Evolutionary conservation across 2,888 invertebrate genomes (phyloP).

Genomic region (Blastobasis adustella): DNA sequence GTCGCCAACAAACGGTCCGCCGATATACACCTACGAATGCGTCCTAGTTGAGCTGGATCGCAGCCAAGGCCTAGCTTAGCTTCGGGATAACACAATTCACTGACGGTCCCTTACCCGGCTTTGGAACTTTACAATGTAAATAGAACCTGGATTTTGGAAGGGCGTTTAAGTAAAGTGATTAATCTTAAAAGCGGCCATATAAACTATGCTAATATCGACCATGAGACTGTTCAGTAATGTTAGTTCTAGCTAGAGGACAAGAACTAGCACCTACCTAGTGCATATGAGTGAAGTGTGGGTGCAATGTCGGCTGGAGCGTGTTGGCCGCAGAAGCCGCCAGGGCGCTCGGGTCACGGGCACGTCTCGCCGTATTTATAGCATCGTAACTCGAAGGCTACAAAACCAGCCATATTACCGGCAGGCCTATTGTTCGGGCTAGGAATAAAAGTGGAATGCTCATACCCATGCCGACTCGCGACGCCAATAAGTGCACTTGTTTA

Average conservation of each 20-base stretch:
- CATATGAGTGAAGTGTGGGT: no score
- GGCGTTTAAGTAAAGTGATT: slow-evolving; percentile 20
- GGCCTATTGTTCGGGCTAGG: slow-evolving; percentile 62
- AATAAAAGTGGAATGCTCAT: slow-evolving; percentile 54
- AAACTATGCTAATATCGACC: no score
- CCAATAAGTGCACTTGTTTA: slow-evolving; percentile 50
- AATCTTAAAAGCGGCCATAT: slow-evolving; percentile 9
- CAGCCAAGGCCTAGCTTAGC: slow-evolving; percentile 54
- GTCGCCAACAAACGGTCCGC: slow-evolving; percentile 63
- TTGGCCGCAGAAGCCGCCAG: neutral
- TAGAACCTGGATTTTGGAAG: slow-evolving; percentile 24
- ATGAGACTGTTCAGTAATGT: no score
- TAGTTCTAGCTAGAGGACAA: no score
- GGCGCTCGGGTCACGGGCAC: slow-evolving; percentile 57
- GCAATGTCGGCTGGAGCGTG: no score
- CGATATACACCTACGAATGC: slow-evolving; percentile 48
- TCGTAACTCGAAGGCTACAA: slow-evolving; percentile 61
- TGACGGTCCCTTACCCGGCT: slow-evolving; percentile 15
- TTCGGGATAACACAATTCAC: no score
- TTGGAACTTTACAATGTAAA: slow-evolving; percentile 33
- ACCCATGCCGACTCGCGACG: slow-evolving; percentile 24
- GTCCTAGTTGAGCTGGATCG: slow-evolving; percentile 60
- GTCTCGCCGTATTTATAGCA: slow-evolving; percentile 65
- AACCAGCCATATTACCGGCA: slow-evolving; percentile 46
- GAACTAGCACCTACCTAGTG: no score